These are phyloP conservation scores for Epinotia brunnichana DNA, from an alignment of 2,888 invertebrate genomes.

Conservation along the genomic window DNA sequence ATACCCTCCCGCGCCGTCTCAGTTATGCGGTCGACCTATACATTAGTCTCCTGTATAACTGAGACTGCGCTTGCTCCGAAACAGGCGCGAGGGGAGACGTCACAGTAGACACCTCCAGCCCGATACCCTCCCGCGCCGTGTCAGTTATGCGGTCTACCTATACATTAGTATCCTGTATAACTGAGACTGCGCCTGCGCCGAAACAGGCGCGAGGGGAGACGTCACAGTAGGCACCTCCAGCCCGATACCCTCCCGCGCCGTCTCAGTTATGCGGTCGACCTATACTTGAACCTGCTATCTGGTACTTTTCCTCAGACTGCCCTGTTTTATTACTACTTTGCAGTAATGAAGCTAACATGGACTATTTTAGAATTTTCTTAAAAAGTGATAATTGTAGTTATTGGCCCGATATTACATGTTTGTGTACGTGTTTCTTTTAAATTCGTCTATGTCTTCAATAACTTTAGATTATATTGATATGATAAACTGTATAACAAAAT, in stretches of 20 bases:
- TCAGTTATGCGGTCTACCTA: too few species aligned
- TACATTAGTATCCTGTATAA: not conserved
- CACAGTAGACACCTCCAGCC: too few species aligned
- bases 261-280: too few species aligned
- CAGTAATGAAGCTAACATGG: not conserved
- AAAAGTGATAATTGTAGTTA: conserved; percentile 2
- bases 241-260: too few species aligned
- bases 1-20: too few species aligned
- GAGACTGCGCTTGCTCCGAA: too few species aligned
- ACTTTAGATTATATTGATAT: conserved; percentile 13
- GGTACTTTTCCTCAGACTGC: not conserved
- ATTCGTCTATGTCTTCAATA: conserved; percentile 1
- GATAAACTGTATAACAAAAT: conserved; percentile 26
- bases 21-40: not conserved
- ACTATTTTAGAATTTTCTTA: not conserved
- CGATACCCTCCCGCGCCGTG: too few species aligned
- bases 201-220: too few species aligned
- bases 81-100: too few species aligned
- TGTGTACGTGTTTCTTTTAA: conserved; percentile 6
- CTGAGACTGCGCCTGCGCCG: too few species aligned
- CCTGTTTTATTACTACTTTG: not conserved
- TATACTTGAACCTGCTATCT: not conserved
- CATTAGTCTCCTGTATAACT: not conserved
- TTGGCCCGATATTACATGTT: conserved; percentile 14
- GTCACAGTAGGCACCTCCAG: too few species aligned